A percentile compares a stretch with the other conserved stretches of the same genome.
Conservation (phyloP, 1,140 invertebrate species). For the Cataglyphis hispanica region DNA sequence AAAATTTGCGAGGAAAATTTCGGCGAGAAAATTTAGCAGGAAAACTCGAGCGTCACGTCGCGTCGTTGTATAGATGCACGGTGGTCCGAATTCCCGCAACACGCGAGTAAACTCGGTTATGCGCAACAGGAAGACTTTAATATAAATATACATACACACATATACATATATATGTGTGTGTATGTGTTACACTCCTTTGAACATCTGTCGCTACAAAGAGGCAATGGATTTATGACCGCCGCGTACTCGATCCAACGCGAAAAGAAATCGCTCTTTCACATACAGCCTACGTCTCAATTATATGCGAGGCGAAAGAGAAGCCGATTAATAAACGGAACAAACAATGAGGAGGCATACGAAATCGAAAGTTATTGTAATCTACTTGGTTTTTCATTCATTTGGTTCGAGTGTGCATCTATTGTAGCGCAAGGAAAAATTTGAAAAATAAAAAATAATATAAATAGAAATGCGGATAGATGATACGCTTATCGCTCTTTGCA, state of each 20-base stretch:
- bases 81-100: slow-evolving; percentile 13
- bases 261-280: slow-evolving; percentile 22
- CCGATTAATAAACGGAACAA: not conserved
- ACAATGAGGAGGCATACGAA: slow-evolving; percentile 21
- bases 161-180: too few relatives aligned
- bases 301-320: not conserved
- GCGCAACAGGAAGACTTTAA: slow-evolving; percentile 25
- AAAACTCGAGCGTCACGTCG: slow-evolving; percentile 36
- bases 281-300: slow-evolving; percentile 21
- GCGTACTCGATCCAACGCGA: slow-evolving; percentile 14
- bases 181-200: not conserved
- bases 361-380: not conserved
- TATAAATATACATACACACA: slow-evolving; percentile 4
- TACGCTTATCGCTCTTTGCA: not conserved
- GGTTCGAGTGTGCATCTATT: not conserved
- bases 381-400: not conserved
- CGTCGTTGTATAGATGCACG: not conserved
- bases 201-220: slow-evolving; percentile 62
- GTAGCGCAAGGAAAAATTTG: not conserved
- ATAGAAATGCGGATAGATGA: too few relatives aligned
- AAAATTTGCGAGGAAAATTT: slow-evolving; percentile 22
- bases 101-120: slow-evolving; percentile 32
- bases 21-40: slow-evolving; percentile 13
- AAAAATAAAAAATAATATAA: not conserved
- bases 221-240: slow-evolving; percentile 48